These are phyloP conservation scores for Oceanodroma leucorhoa DNA, from an alignment of 2,797 vertebrate genomes.

Conservation along the genomic window DNA sequence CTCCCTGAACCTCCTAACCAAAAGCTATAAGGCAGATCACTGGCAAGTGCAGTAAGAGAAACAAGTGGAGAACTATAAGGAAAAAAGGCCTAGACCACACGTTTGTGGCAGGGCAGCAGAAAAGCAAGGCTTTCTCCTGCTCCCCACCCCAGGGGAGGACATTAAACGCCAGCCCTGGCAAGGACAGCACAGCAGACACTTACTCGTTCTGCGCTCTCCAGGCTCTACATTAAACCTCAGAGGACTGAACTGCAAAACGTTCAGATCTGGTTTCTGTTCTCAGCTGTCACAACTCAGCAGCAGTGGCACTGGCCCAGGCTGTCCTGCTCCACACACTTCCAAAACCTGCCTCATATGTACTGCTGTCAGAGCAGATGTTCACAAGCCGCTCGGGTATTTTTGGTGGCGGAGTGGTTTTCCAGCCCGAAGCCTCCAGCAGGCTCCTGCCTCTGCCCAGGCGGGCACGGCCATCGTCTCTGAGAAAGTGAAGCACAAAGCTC, in stretches of 20 bases:
- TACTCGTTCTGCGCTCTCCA: not conserved
- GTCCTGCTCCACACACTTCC: fast-evolving
- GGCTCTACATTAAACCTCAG: not conserved
- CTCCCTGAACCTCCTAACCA: not conserved
- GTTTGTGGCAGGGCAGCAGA: not conserved
- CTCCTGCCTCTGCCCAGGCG: fast-evolving
- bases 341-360: not conserved
- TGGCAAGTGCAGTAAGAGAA: not conserved
- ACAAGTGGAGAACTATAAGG: not conserved
- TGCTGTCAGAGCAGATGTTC: not conserved
- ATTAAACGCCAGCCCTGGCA: not conserved
- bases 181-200: not conserved
- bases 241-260: not conserved
- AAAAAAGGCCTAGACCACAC: not conserved
- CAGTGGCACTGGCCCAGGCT: not conserved
- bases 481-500: fast-evolving
- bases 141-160: not conserved
- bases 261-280: not conserved
- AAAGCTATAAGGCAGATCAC: not conserved
- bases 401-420: not conserved
- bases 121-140: not conserved
- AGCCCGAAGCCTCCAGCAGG: not conserved
- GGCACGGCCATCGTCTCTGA: fast-evolving
- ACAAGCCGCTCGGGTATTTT: fast-evolving
- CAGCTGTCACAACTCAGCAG: not conserved